Conservation (phyloP, 2,888 invertebrate genomes). For the Phyto melanocephala region DNA sequence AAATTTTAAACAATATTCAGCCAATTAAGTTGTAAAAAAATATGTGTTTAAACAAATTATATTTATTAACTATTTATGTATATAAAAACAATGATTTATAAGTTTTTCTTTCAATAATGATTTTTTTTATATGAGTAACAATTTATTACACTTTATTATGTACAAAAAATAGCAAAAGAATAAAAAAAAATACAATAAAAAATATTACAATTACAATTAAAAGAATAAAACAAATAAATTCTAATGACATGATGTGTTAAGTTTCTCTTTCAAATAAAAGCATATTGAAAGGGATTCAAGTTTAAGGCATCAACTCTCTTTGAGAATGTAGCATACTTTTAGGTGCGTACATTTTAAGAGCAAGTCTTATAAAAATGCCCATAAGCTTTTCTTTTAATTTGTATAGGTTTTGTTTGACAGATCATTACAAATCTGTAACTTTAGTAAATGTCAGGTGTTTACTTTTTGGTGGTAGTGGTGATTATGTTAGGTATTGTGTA, state of each 20-base stretch:
- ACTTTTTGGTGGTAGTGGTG: background rate
- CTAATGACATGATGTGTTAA: background rate
- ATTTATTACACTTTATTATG: conserved; percentile 56
- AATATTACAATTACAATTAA: background rate
- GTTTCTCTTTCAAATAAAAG: background rate
- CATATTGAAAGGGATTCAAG: background rate
- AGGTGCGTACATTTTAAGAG: background rate
- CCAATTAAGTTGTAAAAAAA: conserved; percentile 24
- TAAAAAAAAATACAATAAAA: background rate
- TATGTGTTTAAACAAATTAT: conserved; percentile 37
- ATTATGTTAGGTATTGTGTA: background rate
- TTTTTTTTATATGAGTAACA: conserved; percentile 31
- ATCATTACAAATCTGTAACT: background rate
- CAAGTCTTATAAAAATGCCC: background rate
- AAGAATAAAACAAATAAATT: conserved; percentile 14
- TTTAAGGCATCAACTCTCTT: background rate
- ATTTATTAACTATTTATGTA: conserved; percentile 35
- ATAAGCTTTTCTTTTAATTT: too few relatives aligned
- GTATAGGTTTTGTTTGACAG: too few relatives aligned
- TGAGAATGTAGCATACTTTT: background rate
- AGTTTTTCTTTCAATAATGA: conserved; percentile 24
- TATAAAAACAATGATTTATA: conserved; percentile 18
- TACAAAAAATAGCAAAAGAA: conserved; percentile 42
- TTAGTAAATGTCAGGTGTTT: conserved; percentile 25
- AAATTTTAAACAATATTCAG: conserved; percentile 7